Evolutionary conservation across 2,113 vertebrate species (phyloP).

Genomic region (Laterallus jamaicensis): DNA sequence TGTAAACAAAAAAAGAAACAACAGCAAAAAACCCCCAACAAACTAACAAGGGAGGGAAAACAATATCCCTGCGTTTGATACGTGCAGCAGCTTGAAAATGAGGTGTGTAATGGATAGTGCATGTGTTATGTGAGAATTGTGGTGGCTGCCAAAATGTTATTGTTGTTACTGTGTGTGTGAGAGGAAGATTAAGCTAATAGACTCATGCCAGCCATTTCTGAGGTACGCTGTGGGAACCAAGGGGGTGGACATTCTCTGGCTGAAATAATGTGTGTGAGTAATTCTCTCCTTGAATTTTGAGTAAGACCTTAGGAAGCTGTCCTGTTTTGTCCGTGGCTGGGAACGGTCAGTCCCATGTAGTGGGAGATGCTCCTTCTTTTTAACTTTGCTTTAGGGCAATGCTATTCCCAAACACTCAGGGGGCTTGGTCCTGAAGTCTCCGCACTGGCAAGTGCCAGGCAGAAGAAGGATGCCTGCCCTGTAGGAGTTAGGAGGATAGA

Average conservation of each 20-base stretch:
- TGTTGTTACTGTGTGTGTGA: background rate
- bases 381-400: background rate
- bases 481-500: background rate
- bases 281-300: slow-evolving; percentile 43
- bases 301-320: background rate
- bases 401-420: background rate
- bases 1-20: background rate
- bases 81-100: slow-evolving; percentile 40
- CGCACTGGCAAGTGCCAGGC: background rate
- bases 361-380: background rate
- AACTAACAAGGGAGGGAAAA: background rate
- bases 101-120: background rate
- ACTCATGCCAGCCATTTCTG: background rate
- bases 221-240: slow-evolving; percentile 52
- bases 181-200: slow-evolving; percentile 9
- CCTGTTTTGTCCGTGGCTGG: background rate
- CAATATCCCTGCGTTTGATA: background rate
- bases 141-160: slow-evolving; percentile 31
- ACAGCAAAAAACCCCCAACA: too few relatives aligned
- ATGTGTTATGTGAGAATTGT: background rate
- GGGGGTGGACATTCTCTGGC: slow-evolving; percentile 44
- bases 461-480: background rate
- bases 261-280: slow-evolving; percentile 35
- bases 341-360: background rate
- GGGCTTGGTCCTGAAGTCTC: background rate